Base-by-base conservation (phyloP, 1,140 invertebrate genomes). In the Portunus trituberculatus region DNA sequence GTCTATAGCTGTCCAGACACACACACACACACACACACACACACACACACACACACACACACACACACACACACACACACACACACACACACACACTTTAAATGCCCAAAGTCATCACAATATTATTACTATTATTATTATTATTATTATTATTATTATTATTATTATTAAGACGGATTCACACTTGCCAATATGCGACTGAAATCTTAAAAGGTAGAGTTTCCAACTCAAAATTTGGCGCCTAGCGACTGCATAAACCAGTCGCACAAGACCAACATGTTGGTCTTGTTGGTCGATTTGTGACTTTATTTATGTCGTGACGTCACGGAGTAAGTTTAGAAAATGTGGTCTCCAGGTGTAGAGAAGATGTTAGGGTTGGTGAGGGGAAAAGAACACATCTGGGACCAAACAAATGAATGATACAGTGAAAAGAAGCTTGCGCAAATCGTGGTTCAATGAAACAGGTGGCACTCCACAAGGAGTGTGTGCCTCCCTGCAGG, bases 61-160 rank as follows among this genome's bases (percentile, higher is more conserved):
- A 91, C n/a, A 91, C 45, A 91, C 59, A 52, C 45, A 91, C 45
- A 91, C 52, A 91, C 52, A 91, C n/a, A 91, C 45, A 91, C 59
- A 52, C 45, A 91, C 45, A 91, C 52, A 91, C 52, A 48, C n/a
- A 48, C 52, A 91, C 39, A n/a, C 12, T 91, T n/a, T 91, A 48
- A 48, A 52, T 48, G 31, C 32, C 14, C 28, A 48, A 28, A 82
- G 76, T 12, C 6, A 82, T 59, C 25, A 83, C 32, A 32, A 86
- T 84, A 32, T 12, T 14, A 82, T 59, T 10, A 83, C 32, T 31
- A 86, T 84, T 91, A 90, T 92, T 88, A 84, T 20, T 95, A 91
- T 84, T 52, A 93, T 12, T 93, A 88, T 67, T 52, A 52, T 1
- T 92, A 93, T 88, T 88, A 84, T 4, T 84, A 59, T 28, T 93